Evolutionary conservation across 2,888 invertebrate species (phyloP).

Genomic region (Masnerella sp.): DNA sequence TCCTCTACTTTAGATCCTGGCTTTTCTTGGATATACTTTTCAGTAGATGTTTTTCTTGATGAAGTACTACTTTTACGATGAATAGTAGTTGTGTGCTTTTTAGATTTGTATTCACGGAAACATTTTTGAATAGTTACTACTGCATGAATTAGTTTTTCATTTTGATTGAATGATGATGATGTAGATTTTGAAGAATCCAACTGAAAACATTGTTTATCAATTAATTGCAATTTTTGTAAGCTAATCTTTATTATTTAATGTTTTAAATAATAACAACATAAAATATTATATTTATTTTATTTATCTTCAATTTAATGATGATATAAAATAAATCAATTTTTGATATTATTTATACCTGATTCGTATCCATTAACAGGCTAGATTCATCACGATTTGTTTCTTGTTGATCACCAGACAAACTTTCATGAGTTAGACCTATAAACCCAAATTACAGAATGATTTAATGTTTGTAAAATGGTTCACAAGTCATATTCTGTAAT

Average conservation of each 20-base stretch:
- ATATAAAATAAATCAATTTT: no score
- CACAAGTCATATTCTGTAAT: no score
- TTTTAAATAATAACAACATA: no score
- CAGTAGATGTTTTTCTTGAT: constrained; percentile 16
- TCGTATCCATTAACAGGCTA: constrained; percentile 6
- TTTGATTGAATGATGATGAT: constrained; percentile 29
- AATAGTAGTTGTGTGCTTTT: constrained; percentile 70
- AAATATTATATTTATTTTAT: no score
- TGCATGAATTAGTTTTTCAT: constrained; percentile 56
- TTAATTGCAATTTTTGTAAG: no score
- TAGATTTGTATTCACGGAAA: constrained; percentile 65
- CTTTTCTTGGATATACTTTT: not conserved
- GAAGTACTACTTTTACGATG: constrained; percentile 60
- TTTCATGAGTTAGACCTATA: constrained; percentile 23
- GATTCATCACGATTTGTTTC: constrained; percentile 20
- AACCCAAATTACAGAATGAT: no score
- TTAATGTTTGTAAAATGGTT: no score
- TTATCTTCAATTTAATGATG: no score
- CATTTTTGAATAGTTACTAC: constrained; percentile 65
- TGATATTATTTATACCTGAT: no score
- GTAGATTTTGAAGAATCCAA: constrained; percentile 25
- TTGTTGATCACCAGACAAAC: constrained; percentile 29
- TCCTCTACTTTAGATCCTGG: constrained; percentile 6
- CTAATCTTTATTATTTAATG: no score
- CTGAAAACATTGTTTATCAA: constrained; percentile 19